phyloP scores from a whole-genome alignment of 2,888 invertebrate species.

The Xestia xanthographa region DNA sequence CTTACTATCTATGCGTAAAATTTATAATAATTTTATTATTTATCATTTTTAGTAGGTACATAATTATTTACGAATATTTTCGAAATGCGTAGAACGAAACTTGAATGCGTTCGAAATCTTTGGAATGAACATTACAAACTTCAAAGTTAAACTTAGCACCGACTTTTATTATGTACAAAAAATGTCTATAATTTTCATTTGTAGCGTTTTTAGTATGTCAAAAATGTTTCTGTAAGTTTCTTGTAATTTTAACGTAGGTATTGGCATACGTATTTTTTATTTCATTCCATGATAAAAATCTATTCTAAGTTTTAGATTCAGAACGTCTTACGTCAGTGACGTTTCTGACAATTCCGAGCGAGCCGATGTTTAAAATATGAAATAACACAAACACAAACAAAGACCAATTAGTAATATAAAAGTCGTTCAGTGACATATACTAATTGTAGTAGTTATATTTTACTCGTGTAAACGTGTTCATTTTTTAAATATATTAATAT shows the following conservation, averaged over 20 bases:
- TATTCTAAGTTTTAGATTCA: not conserved
- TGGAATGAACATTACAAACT: not conserved
- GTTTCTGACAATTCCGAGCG: conserved; percentile 1
- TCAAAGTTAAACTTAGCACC: not conserved
- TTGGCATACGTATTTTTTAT: not conserved
- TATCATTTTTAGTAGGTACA: too few relatives aligned
- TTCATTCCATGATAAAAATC: not conserved
- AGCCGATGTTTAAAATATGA: conserved; percentile 21
- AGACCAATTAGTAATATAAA: conserved; percentile 27
- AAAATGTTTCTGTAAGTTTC: not conserved
- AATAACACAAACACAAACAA: conserved; percentile 21
- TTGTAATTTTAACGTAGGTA: not conserved
- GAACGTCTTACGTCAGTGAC: conserved; percentile 14
- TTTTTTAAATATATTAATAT: not conserved
- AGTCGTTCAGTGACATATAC: conserved; percentile 3
- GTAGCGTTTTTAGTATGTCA: not conserved
- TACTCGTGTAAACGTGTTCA: not conserved
- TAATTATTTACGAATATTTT: not conserved
- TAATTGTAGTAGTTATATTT: not conserved
- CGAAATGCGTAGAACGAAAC: conserved; percentile 10
- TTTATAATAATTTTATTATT: too few relatives aligned
- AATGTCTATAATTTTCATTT: not conserved
- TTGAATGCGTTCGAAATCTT: conserved; percentile 14
- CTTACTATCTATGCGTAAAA: too few relatives aligned
- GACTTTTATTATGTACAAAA: not conserved